Evolutionary conservation across 1,140 invertebrate species (phyloP), one percentile per base, ranked within the genome.

Genomic region (Drosophila mojavensis): DNA sequence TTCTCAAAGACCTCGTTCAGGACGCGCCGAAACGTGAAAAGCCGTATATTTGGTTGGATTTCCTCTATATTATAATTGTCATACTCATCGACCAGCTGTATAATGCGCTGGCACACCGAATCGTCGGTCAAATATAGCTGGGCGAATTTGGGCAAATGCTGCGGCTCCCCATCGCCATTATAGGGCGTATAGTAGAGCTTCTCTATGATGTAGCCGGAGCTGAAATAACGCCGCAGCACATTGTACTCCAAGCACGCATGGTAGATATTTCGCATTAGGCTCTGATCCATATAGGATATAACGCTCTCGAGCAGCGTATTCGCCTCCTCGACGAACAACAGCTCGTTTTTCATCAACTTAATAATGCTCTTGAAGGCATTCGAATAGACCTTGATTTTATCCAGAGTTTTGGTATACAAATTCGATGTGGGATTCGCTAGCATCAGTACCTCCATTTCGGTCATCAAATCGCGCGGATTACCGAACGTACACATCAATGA

Each of bases 71-170:
- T 76, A 11, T 59, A 79, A 7, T 72, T 62, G 6, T 79, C 76
- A 48, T 86, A 81, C 13, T 88, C 75, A 13, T 82, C 45, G 4
- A 90, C 30, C 20, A 91, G 54, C 6, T 85, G 41, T 0, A 77
- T 54, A 9, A 91, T 53, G 1, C 88, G 67, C 33, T 91, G 90
- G 24, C 20, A 41, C 0, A 89, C 79, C 20, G 81, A 51, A 74
- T 91, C 90, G 5, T 82, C 61, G 17, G 81, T 86, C 1, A 85
- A 43, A 62, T 79, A 91, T 0, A 90, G 47, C n/a, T 91, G 73
- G 0, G 68, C 81, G 39, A 51, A 91, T 26, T 79, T 83, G 17
- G 81, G 86, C 9, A 91, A 30, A 17, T 10, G 17, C 15, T 47
- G 24, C 0, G 71, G 64, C 15, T 91, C 79, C 5, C 56, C 3